A percentile compares a stretch with the other conserved stretches of the same genome.
These are phyloP conservation scores for Eulemur macaco DNA, from an alignment of 2,113 vertebrate species.

Conservation along the genomic window DNA sequence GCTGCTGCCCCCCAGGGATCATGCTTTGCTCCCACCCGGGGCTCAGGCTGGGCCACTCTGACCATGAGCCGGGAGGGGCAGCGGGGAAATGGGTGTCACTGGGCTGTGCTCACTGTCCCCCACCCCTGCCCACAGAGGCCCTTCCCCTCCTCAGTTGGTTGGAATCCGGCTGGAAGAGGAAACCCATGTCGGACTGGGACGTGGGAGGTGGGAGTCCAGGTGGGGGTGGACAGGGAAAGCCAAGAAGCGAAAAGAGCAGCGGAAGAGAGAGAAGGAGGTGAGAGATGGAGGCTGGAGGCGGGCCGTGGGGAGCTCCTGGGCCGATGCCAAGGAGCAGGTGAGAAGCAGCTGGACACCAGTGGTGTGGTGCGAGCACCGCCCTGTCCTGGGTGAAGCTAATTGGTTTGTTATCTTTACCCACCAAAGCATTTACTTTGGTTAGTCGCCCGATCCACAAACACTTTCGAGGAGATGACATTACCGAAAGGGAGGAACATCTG, in stretches of 20 bases:
- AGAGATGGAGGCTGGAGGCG: slow-evolving; percentile 13
- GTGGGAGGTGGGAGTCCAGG: no score
- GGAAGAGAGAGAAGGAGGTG: slow-evolving; percentile 56
- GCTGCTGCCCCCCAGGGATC: background rate
- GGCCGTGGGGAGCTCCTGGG: slow-evolving; percentile 7
- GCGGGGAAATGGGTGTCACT: background rate
- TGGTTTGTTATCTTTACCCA: slow-evolving; percentile 99
- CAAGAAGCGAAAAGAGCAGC: slow-evolving; percentile 66
- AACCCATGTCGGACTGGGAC: background rate
- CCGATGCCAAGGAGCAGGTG: slow-evolving; percentile 79
- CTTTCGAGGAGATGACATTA: slow-evolving; percentile 99
- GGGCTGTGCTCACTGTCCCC: background rate
- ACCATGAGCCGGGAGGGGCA: background rate
- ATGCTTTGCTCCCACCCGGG: background rate
- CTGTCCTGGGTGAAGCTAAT: slow-evolving; percentile 95
- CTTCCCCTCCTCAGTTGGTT: background rate
- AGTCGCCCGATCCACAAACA: slow-evolving; percentile 99
- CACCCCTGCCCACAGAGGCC: background rate
- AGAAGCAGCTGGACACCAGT: slow-evolving; percentile 87
- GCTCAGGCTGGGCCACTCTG: background rate
- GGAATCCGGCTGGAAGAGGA: background rate
- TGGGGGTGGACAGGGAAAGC: slow-evolving; percentile 39
- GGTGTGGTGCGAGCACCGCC: slow-evolving; percentile 86
- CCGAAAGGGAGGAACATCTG: slow-evolving; percentile 99
- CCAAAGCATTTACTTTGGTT: slow-evolving; percentile 99